Evolutionary conservation across 1,140 invertebrate species (phyloP).

Genomic region (Neodiprion pinetum): DNA sequence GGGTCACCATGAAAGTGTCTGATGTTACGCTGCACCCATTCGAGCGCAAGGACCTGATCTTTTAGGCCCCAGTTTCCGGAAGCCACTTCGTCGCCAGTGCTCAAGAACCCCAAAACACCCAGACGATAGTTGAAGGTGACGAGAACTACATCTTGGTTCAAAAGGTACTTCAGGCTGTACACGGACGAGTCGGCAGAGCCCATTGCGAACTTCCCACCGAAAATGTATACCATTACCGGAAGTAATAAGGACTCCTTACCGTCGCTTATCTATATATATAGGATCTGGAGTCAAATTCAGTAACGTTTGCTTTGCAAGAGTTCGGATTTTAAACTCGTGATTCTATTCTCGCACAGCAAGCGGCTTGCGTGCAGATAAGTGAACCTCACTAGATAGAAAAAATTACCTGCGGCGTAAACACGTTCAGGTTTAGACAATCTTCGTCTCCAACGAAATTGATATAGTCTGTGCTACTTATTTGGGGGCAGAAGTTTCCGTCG

Average conservation of each 20-base stretch:
- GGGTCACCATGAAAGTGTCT: conserved; percentile 37
- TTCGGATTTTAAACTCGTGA: too few relatives aligned
- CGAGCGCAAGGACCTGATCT: conserved; percentile 47
- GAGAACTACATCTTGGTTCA: too few relatives aligned
- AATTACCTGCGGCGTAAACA: conserved; percentile 54
- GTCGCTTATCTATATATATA: conserved; percentile 5
- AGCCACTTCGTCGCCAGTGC: conserved; percentile 15
- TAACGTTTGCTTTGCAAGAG: conserved; percentile 9
- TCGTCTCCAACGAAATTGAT: conserved; percentile 41
- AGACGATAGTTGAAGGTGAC: too few relatives aligned
- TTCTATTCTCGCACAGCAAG: too few relatives aligned
- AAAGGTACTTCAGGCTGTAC: conserved; percentile 18
- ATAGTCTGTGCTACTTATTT: conserved; percentile 30
- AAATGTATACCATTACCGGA: conserved; percentile 30
- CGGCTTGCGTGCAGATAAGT: neutral
- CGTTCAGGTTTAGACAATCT: conserved; percentile 55
- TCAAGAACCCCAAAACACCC: too few relatives aligned
- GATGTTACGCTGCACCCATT: conserved; percentile 46
- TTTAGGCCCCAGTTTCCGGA: conserved; percentile 48
- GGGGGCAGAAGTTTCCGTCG: conserved; percentile 52
- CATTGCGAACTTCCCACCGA: conserved; percentile 60
- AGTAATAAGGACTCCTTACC: conserved; percentile 20
- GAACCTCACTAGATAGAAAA: neutral
- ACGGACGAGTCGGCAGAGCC: conserved; percentile 57
- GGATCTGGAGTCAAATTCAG: conserved; percentile 13